Conservation (phyloP, 2,113 vertebrate species). For the Grammomys dolichurus region DNA sequence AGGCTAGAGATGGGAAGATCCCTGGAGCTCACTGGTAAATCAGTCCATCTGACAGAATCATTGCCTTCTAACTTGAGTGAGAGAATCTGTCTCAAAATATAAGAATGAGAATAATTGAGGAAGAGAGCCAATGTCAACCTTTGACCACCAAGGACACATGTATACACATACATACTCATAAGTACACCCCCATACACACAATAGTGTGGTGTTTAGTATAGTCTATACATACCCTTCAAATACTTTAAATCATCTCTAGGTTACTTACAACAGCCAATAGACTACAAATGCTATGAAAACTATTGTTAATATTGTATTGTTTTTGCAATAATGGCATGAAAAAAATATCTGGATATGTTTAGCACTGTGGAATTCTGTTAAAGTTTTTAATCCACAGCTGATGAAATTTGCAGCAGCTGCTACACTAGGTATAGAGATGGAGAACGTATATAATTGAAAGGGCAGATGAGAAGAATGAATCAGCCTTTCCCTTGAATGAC, state of each 20-base stretch:
- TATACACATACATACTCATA: neutral
- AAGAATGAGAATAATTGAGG: neutral
- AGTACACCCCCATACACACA: neutral
- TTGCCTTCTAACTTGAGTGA: neutral
- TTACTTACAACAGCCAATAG: neutral
- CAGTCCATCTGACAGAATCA: neutral
- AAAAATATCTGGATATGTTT: neutral
- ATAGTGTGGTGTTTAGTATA: neutral
- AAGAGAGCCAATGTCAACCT: neutral
- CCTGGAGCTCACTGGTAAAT: neutral
- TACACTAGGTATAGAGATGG: neutral
- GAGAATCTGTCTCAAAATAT: neutral
- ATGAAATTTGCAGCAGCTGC: neutral
- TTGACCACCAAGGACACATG: neutral
- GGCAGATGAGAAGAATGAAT: neutral
- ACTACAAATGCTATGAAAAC: neutral
- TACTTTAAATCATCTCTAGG: neutral
- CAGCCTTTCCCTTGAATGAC: neutral
- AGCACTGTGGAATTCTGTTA: neutral
- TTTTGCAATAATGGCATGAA: neutral
- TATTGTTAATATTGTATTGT: neutral
- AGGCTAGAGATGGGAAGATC: neutral
- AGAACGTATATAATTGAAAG: neutral
- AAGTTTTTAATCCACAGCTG: neutral
- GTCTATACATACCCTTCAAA: neutral